These are phyloP conservation scores for Perodicticus potto DNA, from an alignment of 2,797 vertebrate species.

Conservation along the genomic window DNA sequence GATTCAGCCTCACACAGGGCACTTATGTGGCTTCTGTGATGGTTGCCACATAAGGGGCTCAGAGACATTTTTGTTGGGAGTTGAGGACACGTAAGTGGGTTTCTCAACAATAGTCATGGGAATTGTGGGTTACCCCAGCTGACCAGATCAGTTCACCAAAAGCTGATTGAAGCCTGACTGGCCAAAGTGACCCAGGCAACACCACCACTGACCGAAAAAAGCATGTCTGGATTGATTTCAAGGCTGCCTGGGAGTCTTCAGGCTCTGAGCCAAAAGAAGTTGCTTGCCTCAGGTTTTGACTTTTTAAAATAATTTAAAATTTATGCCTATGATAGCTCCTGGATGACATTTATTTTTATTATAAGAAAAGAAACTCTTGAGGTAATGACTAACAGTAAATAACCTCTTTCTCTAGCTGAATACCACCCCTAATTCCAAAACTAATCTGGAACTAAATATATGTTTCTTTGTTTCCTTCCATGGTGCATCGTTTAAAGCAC, in stretches of 20 bases:
- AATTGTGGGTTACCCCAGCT: not conserved
- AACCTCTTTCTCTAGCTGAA: not conserved
- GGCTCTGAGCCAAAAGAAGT: not conserved
- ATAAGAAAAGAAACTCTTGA: conserved; percentile 30
- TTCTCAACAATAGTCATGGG: not conserved
- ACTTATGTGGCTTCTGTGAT: not conserved
- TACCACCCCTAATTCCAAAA: not conserved
- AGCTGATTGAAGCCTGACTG: not conserved
- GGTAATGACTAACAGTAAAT: not conserved
- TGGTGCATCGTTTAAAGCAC: not conserved
- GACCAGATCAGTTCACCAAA: not conserved
- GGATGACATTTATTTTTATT: conserved; percentile 48
- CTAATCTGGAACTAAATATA: not conserved
- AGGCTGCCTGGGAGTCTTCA: not conserved
- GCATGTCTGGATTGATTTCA: not conserved
- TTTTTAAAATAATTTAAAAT: conserved; percentile 28
- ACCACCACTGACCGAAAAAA: not conserved
- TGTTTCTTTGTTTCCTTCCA: not conserved
- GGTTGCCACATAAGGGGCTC: rapidly evolving
- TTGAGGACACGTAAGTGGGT: not conserved
- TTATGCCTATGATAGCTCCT: not conserved
- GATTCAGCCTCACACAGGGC: not conserved
- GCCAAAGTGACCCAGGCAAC: not conserved
- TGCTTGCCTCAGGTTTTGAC: conserved; percentile 7
- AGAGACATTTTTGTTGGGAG: not conserved